A percentile compares a stretch with the other conserved stretches of the same genome.
Conservation (phyloP, 2,113 vertebrate species). For the Pseudopodoces humilis region DNA sequence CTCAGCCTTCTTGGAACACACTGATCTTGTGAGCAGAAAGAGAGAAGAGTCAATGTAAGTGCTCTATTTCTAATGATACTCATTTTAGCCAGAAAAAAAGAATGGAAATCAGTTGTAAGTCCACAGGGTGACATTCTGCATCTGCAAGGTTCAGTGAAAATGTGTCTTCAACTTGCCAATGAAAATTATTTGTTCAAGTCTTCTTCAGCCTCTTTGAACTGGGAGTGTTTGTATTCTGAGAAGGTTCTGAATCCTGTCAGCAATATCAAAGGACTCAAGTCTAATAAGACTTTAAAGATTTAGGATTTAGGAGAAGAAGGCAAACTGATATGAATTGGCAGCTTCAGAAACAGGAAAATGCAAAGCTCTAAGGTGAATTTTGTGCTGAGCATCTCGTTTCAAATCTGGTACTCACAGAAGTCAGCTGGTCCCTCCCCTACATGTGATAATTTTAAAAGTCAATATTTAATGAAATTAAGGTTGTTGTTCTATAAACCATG, state of each 20-base stretch:
- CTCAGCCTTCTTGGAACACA: not conserved
- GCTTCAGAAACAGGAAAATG: not conserved
- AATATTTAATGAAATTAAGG: not conserved
- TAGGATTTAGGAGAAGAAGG: not conserved
- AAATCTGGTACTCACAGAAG: not conserved
- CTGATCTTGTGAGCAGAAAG: not conserved
- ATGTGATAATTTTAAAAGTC: not conserved
- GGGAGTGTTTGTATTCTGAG: not conserved
- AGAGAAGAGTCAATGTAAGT: not conserved
- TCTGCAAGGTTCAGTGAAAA: not conserved
- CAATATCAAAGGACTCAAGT: not conserved
- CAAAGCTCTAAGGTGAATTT: not conserved
- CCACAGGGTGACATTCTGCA: not conserved
- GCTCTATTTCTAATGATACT: fast-evolving
- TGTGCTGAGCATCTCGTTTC: not conserved
- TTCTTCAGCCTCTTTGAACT: not conserved
- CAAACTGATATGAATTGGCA: not conserved
- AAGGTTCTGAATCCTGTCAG: not conserved
- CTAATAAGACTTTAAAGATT: not conserved
- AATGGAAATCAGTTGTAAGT: not conserved
- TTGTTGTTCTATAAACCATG: not conserved
- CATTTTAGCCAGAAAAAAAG: not conserved
- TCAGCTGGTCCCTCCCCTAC: not conserved
- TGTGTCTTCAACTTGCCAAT: not conserved
- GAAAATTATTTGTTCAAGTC: not conserved